Percentiles rank a stretch among this genome's conserved stretches.
phyloP scores from a whole-genome alignment of 2,797 vertebrate species.

The Sebastes steindachneri region DNA sequence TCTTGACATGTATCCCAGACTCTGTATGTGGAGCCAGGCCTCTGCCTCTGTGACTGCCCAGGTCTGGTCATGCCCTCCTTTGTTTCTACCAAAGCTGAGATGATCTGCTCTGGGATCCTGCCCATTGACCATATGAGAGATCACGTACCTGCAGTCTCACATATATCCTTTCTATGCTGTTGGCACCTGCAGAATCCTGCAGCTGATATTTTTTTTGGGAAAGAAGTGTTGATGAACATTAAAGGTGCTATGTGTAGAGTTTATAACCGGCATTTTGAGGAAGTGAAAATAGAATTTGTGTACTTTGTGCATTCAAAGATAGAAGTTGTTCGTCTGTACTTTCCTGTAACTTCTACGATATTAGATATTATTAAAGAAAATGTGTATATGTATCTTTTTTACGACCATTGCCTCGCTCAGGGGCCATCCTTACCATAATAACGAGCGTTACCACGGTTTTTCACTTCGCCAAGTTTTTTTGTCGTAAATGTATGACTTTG shows the following conservation, averaged over 20 bases:
- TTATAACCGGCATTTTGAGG: not conserved
- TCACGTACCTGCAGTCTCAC: conserved; percentile 89
- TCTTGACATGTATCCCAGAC: conserved; percentile 82
- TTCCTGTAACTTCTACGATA: no score
- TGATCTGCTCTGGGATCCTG: conserved; percentile 95
- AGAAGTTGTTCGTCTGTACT: no score
- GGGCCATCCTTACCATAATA: not conserved
- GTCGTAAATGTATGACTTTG: no score
- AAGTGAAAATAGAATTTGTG: not conserved
- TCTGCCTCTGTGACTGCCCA: conserved; percentile 97
- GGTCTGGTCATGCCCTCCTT: conserved; percentile 99
- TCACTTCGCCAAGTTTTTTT: no score
- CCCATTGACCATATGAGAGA: conserved; percentile 98
- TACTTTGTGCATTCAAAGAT: no score
- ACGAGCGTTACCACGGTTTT: not conserved
- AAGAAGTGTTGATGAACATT: not conserved
- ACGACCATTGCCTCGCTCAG: no score
- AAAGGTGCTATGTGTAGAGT: not conserved
- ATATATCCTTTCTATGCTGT: conserved; percentile 89
- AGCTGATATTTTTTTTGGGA: not conserved
- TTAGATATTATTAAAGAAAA: no score
- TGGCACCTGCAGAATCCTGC: not conserved
- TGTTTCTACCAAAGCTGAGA: conserved; percentile 97
- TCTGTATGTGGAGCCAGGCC: conserved; percentile 90
- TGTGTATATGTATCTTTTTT: no score